A percentile compares a stretch with the other conserved stretches of the same genome.
Conservation (phyloP, 35 echinoderm and acorn worm genomes). For the Apostichopus parvimensis region DNA sequence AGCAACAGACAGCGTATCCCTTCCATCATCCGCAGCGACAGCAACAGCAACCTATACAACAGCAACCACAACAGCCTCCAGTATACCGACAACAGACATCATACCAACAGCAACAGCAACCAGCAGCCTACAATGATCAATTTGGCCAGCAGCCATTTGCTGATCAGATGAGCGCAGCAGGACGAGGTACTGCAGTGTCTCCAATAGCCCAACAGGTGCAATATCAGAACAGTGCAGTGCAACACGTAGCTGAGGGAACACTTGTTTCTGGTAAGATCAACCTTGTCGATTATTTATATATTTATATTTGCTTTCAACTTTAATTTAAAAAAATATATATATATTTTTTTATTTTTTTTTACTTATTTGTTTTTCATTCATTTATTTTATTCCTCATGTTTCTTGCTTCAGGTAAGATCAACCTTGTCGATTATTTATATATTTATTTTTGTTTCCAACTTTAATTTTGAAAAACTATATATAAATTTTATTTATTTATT, state of each 20-base stretch:
- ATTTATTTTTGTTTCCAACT: no score
- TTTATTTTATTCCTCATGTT: no score
- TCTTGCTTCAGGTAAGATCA: constrained; percentile 21
- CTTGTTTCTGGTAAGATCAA: constrained; percentile 29
- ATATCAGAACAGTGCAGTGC: constrained; percentile 13
- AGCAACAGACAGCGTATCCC: constrained; percentile 52
- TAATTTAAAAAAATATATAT: no score
- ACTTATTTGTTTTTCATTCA: no score
- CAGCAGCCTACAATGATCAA: constrained; percentile 46
- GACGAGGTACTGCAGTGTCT: constrained; percentile 26
- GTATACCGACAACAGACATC: constrained; percentile 44
- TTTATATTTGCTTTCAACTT: no score
- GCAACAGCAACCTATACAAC: constrained; percentile 39
- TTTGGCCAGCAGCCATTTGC: constrained; percentile 64
- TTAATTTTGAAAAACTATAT: no score
- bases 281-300: no score
- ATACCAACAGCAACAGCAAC: constrained; percentile 18
- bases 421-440: no score
- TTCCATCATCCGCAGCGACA: constrained; percentile 61
- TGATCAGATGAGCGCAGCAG: constrained; percentile 45
- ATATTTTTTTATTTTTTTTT: no score
- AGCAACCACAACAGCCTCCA: constrained; percentile 38
- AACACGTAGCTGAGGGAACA: constrained; percentile 40
- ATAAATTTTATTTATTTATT: no score
- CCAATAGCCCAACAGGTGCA: constrained; percentile 26